These are phyloP conservation scores for Hepsetus odoe DNA, from an alignment of 2,113 vertebrate species.

Conservation along the genomic window DNA sequence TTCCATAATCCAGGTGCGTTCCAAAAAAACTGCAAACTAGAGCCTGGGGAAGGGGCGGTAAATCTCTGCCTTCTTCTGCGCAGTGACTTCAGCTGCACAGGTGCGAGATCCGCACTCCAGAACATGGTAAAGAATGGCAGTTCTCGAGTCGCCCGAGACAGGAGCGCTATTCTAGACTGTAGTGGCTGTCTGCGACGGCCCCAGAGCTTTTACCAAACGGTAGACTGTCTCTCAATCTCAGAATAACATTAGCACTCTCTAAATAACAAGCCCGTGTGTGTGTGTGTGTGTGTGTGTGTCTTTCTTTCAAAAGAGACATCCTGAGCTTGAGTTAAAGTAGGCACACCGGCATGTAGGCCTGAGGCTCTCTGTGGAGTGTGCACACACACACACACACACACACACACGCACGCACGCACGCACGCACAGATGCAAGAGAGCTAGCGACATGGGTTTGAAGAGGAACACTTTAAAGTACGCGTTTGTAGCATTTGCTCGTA, in stretches of 20 bases:
- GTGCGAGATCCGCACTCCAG: not conserved
- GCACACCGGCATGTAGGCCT: constrained; percentile 52
- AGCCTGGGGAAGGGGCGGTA: not conserved
- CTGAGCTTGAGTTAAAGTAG: constrained; percentile 51
- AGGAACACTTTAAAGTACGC: constrained; percentile 59
- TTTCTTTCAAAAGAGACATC: constrained; percentile 55
- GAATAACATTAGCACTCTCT: constrained; percentile 35
- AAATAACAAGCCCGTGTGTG: constrained; percentile 25
- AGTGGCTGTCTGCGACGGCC: constrained; percentile 2
- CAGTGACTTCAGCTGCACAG: not conserved
- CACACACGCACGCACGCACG: constrained; percentile 30
- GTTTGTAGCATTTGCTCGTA: constrained; percentile 60
- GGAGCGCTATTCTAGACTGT: not conserved
- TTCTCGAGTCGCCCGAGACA: constrained; percentile 6
- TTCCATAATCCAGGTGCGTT: not conserved
- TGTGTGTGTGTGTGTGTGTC: no score
- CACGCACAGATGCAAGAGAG: constrained; percentile 31
- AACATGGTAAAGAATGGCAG: not conserved
- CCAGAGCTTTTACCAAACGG: not conserved
- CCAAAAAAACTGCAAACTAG: not conserved
- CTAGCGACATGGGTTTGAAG: constrained; percentile 54
- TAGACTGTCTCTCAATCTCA: not conserved
- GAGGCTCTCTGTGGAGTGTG: constrained; percentile 55
- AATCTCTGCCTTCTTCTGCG: not conserved
- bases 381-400: constrained; percentile 43